A percentile compares a stretch with the other conserved stretches of the same genome.
phyloP scores from a whole-genome alignment of 2,113 vertebrate species.

The Hydrochoerus hydrochaeris region DNA sequence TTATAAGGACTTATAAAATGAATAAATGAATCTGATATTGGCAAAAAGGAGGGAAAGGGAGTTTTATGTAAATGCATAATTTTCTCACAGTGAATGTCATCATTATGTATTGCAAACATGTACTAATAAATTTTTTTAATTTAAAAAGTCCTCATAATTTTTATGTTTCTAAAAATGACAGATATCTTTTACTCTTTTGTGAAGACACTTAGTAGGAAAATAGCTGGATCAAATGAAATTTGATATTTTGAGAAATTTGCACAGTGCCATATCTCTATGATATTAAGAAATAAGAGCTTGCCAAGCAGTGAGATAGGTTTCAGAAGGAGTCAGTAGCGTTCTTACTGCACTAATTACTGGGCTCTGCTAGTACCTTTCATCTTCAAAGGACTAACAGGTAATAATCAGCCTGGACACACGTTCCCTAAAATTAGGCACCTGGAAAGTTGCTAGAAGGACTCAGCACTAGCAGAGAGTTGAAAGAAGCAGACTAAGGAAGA shows the following conservation, averaged over 20 bases:
- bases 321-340: background rate
- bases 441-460: background rate
- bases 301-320: background rate
- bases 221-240: too few species aligned
- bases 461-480: background rate
- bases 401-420: constrained; percentile 35
- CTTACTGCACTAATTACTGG: background rate
- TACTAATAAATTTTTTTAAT: background rate
- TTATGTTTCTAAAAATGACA: background rate
- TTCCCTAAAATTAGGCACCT: constrained; percentile 7
- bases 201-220: too few species aligned
- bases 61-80: background rate
- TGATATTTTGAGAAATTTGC: background rate
- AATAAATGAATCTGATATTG: background rate
- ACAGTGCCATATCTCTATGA: background rate
- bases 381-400: constrained; percentile 68
- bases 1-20: background rate
- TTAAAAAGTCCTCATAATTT: background rate
- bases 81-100: background rate
- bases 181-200: too few species aligned
- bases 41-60: background rate
- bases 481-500: constrained; percentile 3
- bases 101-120: background rate
- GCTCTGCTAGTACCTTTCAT: constrained; percentile 25
- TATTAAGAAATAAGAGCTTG: background rate